A percentile compares a stretch with the other conserved stretches of the same genome.
Conservation (phyloP, 2,797 vertebrate genomes). For the Cetoscarus ocellatus region DNA sequence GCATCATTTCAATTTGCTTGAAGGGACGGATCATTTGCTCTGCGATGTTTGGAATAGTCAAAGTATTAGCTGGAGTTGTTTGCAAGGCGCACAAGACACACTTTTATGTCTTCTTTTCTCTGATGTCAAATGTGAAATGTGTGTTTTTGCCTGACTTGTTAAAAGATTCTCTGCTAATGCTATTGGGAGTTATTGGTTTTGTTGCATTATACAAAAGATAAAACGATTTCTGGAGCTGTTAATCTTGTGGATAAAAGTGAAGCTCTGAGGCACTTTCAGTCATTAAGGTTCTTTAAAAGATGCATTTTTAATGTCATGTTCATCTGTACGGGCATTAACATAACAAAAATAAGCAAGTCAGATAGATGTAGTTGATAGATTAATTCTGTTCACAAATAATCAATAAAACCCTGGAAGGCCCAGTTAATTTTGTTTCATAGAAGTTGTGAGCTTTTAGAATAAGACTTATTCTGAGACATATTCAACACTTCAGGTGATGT, state of each 20-base stretch:
- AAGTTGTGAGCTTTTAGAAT: not conserved
- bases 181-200: slow-evolving; percentile 4
- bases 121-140: slow-evolving; percentile 26
- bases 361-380: no score
- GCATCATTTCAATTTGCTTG: slow-evolving; percentile 52
- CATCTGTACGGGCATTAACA: not conserved
- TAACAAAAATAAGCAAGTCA: no score
- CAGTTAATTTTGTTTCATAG: not conserved
- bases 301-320: slow-evolving; percentile 1
- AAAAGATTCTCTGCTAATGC: slow-evolving; percentile 7
- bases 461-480: not conserved
- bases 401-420: no score
- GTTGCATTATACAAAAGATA: slow-evolving; percentile 20
- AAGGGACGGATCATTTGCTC: slow-evolving; percentile 50
- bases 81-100: slow-evolving; percentile 41
- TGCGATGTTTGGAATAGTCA: slow-evolving; percentile 24
- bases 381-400: no score
- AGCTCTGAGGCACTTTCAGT: slow-evolving; percentile 3
- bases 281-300: not conserved
- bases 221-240: slow-evolving; percentile 3
- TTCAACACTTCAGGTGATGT: not conserved
- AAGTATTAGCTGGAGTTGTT: slow-evolving; percentile 48
- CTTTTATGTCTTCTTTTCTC: slow-evolving; percentile 25
- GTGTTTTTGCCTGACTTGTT: slow-evolving; percentile 4
- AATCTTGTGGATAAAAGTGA: slow-evolving; percentile 23